phyloP scores from a whole-genome alignment of 2,797 vertebrate genomes.

The Pseudotriccus pelzelni region DNA sequence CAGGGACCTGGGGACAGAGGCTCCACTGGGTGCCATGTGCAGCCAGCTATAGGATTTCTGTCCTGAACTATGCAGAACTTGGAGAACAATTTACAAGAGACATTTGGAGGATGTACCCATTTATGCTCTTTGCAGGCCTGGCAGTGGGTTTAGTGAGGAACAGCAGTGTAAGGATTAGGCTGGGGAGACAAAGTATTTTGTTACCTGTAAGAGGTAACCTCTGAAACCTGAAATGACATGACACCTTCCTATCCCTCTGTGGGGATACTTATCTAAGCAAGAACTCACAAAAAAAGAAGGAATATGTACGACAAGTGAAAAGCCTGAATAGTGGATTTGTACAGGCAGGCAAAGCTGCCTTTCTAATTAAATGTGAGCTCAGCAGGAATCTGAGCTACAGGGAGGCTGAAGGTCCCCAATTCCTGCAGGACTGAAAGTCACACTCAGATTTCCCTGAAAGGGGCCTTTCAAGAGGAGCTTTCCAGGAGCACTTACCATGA shows the following conservation, averaged over 20 bases:
- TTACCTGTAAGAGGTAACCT: not conserved
- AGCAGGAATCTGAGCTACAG: not conserved
- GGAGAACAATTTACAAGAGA: not conserved
- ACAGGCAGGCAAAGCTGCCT: not conserved
- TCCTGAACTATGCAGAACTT: not conserved
- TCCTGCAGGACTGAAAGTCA: not conserved
- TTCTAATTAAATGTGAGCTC: not conserved
- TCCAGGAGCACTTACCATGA: slow-evolving; percentile 86
- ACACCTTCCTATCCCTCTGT: not conserved
- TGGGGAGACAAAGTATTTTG: not conserved
- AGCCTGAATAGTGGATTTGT: not conserved
- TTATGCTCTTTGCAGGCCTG: not conserved
- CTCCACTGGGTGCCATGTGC: not conserved
- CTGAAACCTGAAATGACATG: not conserved
- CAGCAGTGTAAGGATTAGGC: not conserved
- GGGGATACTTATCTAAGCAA: not conserved
- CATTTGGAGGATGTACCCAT: not conserved
- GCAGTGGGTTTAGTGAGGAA: not conserved
- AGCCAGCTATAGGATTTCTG: not conserved
- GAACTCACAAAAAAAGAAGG: not conserved
- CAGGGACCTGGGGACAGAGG: not conserved
- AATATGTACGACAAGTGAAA: not conserved
- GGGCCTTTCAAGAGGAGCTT: not conserved
- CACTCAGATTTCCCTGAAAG: not conserved
- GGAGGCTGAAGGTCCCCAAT: not conserved